These are phyloP conservation scores for Lucifuga dentata DNA, from an alignment of 2,113 vertebrate genomes.

Conservation along the genomic window DNA sequence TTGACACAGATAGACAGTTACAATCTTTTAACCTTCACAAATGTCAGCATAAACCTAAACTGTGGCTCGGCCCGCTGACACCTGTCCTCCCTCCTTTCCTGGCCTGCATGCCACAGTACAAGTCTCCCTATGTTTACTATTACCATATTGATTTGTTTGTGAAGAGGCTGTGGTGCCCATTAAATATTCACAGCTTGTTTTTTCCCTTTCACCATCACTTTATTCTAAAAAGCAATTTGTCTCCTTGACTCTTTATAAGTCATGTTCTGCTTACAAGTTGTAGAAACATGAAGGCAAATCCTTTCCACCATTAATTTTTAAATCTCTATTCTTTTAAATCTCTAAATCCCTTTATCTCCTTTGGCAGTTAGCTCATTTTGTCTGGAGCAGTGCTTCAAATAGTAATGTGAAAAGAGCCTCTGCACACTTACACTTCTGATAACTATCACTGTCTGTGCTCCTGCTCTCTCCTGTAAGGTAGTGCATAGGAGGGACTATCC, in stretches of 20 bases:
- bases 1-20: slow-evolving; percentile 84
- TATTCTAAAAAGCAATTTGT: slow-evolving; percentile 76
- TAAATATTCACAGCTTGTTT: slow-evolving; percentile 82
- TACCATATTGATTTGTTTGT: slow-evolving; percentile 83
- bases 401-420: slow-evolving; percentile 58
- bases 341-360: slow-evolving; percentile 74
- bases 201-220: slow-evolving; percentile 75
- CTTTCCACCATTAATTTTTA: slow-evolving; percentile 79
- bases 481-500: slow-evolving; percentile 65
- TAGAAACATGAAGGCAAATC: slow-evolving; percentile 76
- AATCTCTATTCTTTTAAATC: slow-evolving; percentile 78
- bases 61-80: slow-evolving; percentile 69
- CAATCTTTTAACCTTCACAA: slow-evolving; percentile 87
- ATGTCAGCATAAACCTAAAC: slow-evolving; percentile 81
- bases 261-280: slow-evolving; percentile 67
- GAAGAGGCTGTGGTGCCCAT: slow-evolving; percentile 75
- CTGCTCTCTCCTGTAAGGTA: slow-evolving; percentile 32
- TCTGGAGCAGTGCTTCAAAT: slow-evolving; percentile 70
- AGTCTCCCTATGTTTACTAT: slow-evolving; percentile 74
- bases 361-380: slow-evolving; percentile 76
- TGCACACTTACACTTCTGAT: slow-evolving; percentile 59
- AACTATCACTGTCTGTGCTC: slow-evolving; percentile 58
- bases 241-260: slow-evolving; percentile 68
- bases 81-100: slow-evolving; percentile 70
- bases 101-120: slow-evolving; percentile 56